Evolutionary conservation across 1,140 invertebrate species (phyloP), one percentile per base, ranked within the genome.

Genomic region (Cotesia chilonis): DNA sequence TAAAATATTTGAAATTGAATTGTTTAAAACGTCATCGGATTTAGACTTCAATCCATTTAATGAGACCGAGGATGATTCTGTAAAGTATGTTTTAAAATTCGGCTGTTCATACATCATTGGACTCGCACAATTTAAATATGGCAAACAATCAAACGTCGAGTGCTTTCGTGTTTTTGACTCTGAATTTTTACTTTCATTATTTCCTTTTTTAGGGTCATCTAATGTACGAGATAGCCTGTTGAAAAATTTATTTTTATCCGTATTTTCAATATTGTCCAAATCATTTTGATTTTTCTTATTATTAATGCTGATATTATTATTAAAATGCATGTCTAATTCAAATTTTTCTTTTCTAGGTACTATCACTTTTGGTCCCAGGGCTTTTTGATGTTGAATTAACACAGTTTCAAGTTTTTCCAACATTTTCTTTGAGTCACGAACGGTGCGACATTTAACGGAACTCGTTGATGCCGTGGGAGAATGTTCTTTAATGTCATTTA

Each of bases 341-440:
- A 28, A 28, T n/a, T 68, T 73, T 1, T 72, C 72, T 70, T 35
- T 59, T 41, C 64, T 54, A 4, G 72, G 54, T 59, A 76, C 47
- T 14, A 74, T 72, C 9, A 75, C 52, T 68, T 72, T 76, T 7
- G 77, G 68, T 28, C 80, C 72, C 2, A 77, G 73, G 7, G 71
- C 60, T 74, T 83, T 81, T 74, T 88, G 87, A 59, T 89, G 87
- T 76, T 87, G 88, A 35, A 87, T 83, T 69, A 90, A 80, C 0
- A 88, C 89, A 68, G 86, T 87, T 80, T 91, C 89, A 2, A 91
- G 78, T 77, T 90, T 91, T 72, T 89, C 89, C 0, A 91, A 77
- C 89, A 90, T 90, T 74, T 89, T 87, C 74, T 88, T 89, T 1
- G 89, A 85, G 75, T 87, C 84, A n/a, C 68, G 61, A 20, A 35